phyloP scores from a whole-genome alignment of 2,113 vertebrate species.

The Ursus arctos region DNA sequence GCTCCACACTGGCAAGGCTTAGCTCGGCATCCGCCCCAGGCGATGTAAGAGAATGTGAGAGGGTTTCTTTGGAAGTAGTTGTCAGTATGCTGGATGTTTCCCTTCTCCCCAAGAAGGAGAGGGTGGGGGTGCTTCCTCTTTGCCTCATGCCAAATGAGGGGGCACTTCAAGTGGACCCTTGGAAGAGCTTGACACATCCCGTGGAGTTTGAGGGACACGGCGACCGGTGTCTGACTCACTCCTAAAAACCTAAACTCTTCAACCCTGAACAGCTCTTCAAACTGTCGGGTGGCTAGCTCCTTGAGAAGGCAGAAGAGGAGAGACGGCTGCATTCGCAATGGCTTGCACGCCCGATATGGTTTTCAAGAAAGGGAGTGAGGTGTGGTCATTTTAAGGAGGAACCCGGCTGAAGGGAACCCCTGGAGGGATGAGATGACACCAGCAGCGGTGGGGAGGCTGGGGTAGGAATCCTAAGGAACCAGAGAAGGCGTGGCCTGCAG shows the following conservation, averaged over 20 bases:
- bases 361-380: background rate
- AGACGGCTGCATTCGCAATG: background rate
- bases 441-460: background rate
- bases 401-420: background rate
- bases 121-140: background rate
- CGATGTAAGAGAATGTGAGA: background rate
- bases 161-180: background rate
- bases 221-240: background rate
- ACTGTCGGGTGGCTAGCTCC: background rate
- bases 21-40: background rate
- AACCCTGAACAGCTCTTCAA: no score
- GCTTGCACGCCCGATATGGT: no score
- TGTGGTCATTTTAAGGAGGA: constrained; percentile 17
- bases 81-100: background rate
- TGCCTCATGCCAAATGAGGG: background rate
- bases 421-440: background rate
- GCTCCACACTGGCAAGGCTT: background rate
- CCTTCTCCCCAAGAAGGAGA: background rate
- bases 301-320: background rate
- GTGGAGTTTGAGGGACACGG: background rate
- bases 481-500: background rate
- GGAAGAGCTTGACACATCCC: background rate
- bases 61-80: background rate
- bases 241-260: background rate
- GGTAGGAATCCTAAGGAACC: background rate